A percentile compares a stretch with the other conserved stretches of the same genome.
phyloP scores from a whole-genome alignment of 2,888 invertebrate genomes.

The Scaptomyza parva region DNA sequence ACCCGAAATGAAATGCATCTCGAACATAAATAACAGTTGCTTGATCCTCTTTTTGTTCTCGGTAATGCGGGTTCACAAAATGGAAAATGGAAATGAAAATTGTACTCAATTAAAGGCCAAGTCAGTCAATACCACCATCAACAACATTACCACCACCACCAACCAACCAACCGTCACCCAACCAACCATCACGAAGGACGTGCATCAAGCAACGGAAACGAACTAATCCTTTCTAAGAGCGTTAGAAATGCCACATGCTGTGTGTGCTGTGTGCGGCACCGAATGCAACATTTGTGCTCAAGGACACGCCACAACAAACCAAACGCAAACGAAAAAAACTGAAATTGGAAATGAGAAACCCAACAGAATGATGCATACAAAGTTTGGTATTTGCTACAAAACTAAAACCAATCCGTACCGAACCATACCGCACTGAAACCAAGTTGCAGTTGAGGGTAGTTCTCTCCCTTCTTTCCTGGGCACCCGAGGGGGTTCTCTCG shows the following conservation, averaged over 20 bases:
- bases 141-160: background rate
- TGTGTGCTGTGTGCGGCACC: constrained; percentile 20
- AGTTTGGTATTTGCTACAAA: no score
- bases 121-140: constrained; percentile 28
- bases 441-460: constrained; percentile 25
- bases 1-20: constrained; percentile 18
- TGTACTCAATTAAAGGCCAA: constrained; percentile 31
- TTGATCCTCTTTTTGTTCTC: constrained; percentile 26
- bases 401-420: background rate
- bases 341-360: background rate
- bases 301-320: constrained; percentile 54
- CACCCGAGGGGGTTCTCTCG: constrained; percentile 4
- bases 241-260: constrained; percentile 71
- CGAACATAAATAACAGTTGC: constrained; percentile 46
- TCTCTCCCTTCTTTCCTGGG: background rate
- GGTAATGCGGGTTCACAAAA: constrained; percentile 16
- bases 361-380: constrained; percentile 18
- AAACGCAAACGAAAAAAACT: background rate
- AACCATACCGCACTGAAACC: constrained; percentile 8
- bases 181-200: no score
- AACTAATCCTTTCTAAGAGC: constrained; percentile 73
- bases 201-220: constrained; percentile 11
- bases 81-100: constrained; percentile 39
- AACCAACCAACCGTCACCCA: no score
- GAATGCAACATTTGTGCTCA: constrained; percentile 79